Conservation (phyloP, 1,140 invertebrate species). For the Periplaneta americana region DNA sequence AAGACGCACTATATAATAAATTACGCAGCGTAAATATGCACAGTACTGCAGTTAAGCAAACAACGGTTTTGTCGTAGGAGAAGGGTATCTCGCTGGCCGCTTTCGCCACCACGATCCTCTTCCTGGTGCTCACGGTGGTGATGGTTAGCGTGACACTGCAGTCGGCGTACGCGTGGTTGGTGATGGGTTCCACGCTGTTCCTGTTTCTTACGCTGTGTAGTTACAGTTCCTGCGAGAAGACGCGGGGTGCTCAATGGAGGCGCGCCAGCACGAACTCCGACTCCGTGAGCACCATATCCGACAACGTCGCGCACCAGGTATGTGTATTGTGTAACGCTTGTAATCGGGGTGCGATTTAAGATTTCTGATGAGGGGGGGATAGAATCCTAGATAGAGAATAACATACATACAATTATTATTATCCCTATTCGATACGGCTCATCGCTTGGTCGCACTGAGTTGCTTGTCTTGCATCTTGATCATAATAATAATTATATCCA, state of each 20-base stretch:
- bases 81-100: not conserved
- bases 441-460: no score
- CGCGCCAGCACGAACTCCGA: not conserved
- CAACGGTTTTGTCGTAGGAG: not conserved
- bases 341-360: no score
- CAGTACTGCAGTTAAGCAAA: not conserved
- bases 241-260: not conserved
- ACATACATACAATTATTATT: no score
- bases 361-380: no score
- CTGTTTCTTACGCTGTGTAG: not conserved
- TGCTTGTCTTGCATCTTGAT: no score
- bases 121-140: not conserved
- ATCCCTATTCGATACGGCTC: no score
- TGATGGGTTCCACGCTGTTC: not conserved
- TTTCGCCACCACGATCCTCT: not conserved
- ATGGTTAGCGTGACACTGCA: not conserved
- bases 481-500: no score
- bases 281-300: not conserved
- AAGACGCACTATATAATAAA: not conserved
- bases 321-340: no score
- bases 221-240: conserved; percentile 1
- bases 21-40: not conserved
- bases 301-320: not conserved
- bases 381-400: no score
- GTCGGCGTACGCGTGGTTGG: not conserved